Evolutionary conservation across 2,113 vertebrate species (phyloP).

Genomic region (Peucedramus taeniatus): DNA sequence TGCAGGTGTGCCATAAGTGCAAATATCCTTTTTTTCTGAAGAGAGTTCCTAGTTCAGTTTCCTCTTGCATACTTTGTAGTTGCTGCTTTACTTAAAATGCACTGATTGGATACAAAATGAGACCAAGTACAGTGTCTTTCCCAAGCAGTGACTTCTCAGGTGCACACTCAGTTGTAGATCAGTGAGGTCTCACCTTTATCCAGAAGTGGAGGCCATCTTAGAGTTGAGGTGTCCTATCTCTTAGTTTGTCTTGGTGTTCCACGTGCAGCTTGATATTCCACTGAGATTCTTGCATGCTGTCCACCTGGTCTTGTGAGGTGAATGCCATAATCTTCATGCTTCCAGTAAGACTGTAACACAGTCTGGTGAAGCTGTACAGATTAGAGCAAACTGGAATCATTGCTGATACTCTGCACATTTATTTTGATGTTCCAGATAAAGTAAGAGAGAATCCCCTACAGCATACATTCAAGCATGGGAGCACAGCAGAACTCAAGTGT

Average conservation of each 20-base stretch:
- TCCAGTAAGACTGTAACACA: background rate
- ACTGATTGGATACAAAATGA: background rate
- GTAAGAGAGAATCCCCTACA: conserved; percentile 72
- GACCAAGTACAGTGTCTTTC: background rate
- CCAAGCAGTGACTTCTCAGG: background rate
- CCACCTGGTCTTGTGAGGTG: background rate
- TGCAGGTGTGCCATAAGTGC: background rate
- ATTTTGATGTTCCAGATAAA: conserved; percentile 82
- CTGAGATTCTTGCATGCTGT: background rate
- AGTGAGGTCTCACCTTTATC: background rate
- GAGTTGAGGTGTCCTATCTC: background rate
- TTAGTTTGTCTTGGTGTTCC: background rate
- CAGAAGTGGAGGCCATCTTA: background rate
- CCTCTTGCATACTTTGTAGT: background rate
- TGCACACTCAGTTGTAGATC: background rate
- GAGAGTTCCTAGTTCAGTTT: background rate
- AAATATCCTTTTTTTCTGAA: background rate
- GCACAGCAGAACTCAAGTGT: conserved; percentile 88
- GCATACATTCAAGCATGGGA: conserved; percentile 83
- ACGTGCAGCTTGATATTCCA: background rate
- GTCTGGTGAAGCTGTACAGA: background rate
- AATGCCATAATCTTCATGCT: background rate
- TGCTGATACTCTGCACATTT: conserved; percentile 68
- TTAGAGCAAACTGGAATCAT: background rate
- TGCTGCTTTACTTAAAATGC: background rate